phyloP scores from a whole-genome alignment of 2,888 invertebrate species.

The Ligdia adustata region DNA sequence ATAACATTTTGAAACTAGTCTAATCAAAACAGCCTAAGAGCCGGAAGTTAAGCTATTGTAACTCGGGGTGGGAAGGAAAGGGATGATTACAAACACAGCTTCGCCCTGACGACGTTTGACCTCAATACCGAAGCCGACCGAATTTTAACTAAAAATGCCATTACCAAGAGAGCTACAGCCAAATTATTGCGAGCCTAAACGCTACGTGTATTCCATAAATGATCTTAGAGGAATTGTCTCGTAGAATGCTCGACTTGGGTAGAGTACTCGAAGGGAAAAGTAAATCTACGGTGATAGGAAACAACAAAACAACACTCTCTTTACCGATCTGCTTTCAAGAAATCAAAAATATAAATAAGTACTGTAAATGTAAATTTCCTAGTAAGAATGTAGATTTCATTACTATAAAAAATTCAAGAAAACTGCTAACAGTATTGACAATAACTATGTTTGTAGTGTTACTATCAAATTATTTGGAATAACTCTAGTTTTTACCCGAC shows the following conservation, averaged over 20 bases:
- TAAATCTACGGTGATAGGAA: no score
- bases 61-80: slow-evolving; percentile 20
- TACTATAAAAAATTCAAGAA: no score
- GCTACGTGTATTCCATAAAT: slow-evolving; percentile 37
- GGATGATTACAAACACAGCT: slow-evolving; percentile 19
- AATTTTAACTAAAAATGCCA: slow-evolving; percentile 52
- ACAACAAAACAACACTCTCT: no score
- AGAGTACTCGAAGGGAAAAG: no score
- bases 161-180: slow-evolving; percentile 38
- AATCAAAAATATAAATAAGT: no score
- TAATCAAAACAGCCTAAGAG: slow-evolving; percentile 18
- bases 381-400: no score
- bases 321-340: no score
- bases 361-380: no score
- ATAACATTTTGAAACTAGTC: not conserved
- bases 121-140: slow-evolving; percentile 48
- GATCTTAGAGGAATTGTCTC: slow-evolving; percentile 29
- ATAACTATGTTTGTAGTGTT: no score
- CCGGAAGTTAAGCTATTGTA: slow-evolving; percentile 15
- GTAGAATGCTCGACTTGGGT: not conserved
- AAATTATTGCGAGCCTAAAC: slow-evolving; percentile 27
- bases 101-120: slow-evolving; percentile 40
- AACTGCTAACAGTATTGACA: no score
- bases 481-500: no score
- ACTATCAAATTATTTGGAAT: no score